Evolutionary conservation across 2,113 vertebrate genomes (phyloP), one percentile per base, ranked within the genome.

Genomic region (Cyprinodon brontotheroides): DNA sequence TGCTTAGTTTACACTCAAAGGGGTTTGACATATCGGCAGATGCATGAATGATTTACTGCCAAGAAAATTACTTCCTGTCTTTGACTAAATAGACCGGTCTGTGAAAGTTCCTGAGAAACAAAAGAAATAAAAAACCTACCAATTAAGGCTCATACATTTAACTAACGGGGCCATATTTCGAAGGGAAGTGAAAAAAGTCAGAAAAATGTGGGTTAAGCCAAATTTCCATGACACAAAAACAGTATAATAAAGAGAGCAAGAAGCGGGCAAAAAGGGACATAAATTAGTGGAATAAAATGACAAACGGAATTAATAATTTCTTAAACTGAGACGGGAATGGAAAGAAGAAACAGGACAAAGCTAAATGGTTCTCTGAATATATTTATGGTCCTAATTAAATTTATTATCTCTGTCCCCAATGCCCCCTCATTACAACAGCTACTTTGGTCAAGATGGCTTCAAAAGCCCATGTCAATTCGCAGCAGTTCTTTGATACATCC

Each of bases 71-170:
- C 53, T 68, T 65, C 57, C 65, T 75, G 57, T 63, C 22, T 68
- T 11, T 79, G 37, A 61, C 50, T 65, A 62, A 38, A 77, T 68
- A 40, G 39, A 15, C 68, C 57, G 77, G 75, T 67, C 63, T 43
- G 60, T 68, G 43, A 38, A 45, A 65, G 47, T 60, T 29, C 59
- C 70, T 79, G 70, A 82, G 77, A 80, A 77, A 6, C 41, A 17
- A 9, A 14, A 38, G 41, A 47, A 29, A 29, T 29, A 29, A 66
- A 63, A 72, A 2, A 76, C 48, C 61, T 61, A 0, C 36, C 43
- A 53, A 53, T 40, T 17, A 36, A 66, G 17, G 79, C 53, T 65
- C 8, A 61, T 50, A 36, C 43, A 41, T 13, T 20, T 77, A 38
- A 2, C 67, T 65, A 62, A 38, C 70, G 50, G n/a, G 65, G 36